phyloP scores from a whole-genome alignment of 2,888 invertebrate species.

The Megastigmus dorsalis region DNA sequence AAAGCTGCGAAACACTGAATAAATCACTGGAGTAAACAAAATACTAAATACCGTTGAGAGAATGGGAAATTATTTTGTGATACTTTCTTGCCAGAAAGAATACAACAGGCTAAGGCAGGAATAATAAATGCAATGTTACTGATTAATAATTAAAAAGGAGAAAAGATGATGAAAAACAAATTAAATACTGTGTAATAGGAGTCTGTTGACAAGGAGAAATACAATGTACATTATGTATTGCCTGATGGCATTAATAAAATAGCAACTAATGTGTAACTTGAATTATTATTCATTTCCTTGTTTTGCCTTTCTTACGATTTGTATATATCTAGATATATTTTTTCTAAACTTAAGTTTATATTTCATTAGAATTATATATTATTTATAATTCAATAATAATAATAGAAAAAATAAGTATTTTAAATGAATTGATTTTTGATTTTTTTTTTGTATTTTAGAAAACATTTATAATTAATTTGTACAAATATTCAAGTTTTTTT shows the following conservation, averaged over 20 bases:
- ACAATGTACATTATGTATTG: slow-evolving; percentile 74
- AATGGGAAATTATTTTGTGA: slow-evolving; percentile 74
- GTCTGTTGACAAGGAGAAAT: slow-evolving; percentile 72
- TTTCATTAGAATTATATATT: too few species aligned
- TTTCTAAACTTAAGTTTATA: too few species aligned
- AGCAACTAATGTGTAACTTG: slow-evolving; percentile 66
- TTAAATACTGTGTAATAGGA: slow-evolving; percentile 72
- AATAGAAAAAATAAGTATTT: background rate
- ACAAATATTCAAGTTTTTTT: slow-evolving; percentile 41
- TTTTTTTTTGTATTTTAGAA: slow-evolving; percentile 37
- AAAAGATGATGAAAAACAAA: slow-evolving; percentile 59
- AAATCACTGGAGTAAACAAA: slow-evolving; percentile 59
- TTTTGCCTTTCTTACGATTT: background rate
- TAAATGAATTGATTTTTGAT: background rate
- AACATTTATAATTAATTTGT: slow-evolving; percentile 43
- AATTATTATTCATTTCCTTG: slow-evolving; percentile 1
- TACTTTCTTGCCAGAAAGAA: slow-evolving; percentile 74
- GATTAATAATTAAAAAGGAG: slow-evolving; percentile 67
- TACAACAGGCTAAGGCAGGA: slow-evolving; percentile 72
- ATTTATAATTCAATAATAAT: background rate
- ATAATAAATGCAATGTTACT: slow-evolving; percentile 71
- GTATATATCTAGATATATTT: too few species aligned
- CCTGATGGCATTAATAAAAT: slow-evolving; percentile 72
- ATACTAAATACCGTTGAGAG: slow-evolving; percentile 72
- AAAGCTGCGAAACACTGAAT: slow-evolving; percentile 36